Conservation (phyloP, 2,797 vertebrate species). For the Adrianichthys oophorus region DNA sequence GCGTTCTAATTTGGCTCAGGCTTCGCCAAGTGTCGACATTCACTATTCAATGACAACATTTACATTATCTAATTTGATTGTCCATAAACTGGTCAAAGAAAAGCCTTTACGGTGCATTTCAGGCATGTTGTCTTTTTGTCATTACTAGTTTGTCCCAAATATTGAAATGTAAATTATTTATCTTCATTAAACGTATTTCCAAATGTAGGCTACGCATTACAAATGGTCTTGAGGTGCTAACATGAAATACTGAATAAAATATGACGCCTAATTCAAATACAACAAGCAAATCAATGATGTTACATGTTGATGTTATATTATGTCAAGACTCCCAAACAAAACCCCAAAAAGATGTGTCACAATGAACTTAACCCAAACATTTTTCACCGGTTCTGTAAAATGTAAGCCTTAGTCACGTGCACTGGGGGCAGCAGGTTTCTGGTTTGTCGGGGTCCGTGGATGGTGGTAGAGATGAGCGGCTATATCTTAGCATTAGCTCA, state of each 20-base stretch:
- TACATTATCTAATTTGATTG: background rate
- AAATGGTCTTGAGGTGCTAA: background rate
- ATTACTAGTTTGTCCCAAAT: background rate
- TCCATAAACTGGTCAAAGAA: background rate
- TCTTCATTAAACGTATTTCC: no score
- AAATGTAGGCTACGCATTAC: background rate
- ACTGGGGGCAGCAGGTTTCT: no score
- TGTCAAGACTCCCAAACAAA: no score
- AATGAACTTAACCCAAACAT: no score
- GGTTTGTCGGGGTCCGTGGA: no score
- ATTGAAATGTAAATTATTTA: no score
- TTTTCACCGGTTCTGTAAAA: no score
- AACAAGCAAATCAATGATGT: background rate
- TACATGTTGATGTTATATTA: no score
- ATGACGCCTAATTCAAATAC: background rate
- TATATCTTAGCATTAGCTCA: no score
- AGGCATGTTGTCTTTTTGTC: background rate
- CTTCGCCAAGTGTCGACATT: constrained; percentile 1
- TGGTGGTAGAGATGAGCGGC: no score
- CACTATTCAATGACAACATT: background rate
- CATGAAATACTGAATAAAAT: background rate
- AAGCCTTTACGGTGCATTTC: background rate
- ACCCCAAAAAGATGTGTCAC: no score
- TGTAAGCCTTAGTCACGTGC: no score
- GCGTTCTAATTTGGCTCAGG: constrained; percentile 7